Conservation (phyloP, 2,797 vertebrate species). For the Xenopus petersii region DNA sequence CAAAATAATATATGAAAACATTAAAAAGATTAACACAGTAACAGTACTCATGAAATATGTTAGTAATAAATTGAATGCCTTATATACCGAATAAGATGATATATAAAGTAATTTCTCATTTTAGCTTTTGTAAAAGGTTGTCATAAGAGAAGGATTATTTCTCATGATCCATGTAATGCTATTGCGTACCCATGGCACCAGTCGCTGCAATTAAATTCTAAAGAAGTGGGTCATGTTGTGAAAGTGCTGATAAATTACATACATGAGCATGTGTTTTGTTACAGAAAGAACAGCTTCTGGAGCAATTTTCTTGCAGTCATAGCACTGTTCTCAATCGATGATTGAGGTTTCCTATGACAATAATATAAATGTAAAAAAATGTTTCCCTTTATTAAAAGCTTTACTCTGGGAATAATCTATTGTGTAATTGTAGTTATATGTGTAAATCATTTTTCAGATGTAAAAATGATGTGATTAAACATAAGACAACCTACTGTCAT, state of each 20-base stretch:
- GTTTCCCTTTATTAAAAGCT: neutral
- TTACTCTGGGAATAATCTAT: neutral
- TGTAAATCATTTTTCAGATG: neutral
- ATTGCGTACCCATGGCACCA: slow-evolving; percentile 17
- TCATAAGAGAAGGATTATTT: slow-evolving; percentile 27
- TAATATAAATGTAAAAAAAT: neutral
- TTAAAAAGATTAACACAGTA: slow-evolving; percentile 26
- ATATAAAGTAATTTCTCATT: slow-evolving; percentile 26
- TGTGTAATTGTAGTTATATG: neutral
- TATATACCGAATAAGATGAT: slow-evolving; percentile 10
- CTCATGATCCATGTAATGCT: slow-evolving; percentile 38
- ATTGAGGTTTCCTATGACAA: neutral
- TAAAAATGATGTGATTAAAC: neutral
- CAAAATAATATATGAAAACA: slow-evolving; percentile 4
- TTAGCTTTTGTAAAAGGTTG: slow-evolving; percentile 26
- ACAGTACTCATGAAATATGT: slow-evolving; percentile 17
- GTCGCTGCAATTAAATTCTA: slow-evolving; percentile 44
- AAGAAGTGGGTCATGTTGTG: slow-evolving; percentile 47
- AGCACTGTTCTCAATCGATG: slow-evolving; percentile 3
- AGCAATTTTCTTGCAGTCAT: slow-evolving; percentile 6
- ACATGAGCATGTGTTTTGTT: slow-evolving; percentile 18
- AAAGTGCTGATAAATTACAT: slow-evolving; percentile 46
- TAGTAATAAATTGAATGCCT: slow-evolving; percentile 33
- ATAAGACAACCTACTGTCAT: neutral
- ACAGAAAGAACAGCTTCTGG: slow-evolving; percentile 6